phyloP scores from a whole-genome alignment of 2,797 vertebrate genomes.

The Melanitta fusca region DNA sequence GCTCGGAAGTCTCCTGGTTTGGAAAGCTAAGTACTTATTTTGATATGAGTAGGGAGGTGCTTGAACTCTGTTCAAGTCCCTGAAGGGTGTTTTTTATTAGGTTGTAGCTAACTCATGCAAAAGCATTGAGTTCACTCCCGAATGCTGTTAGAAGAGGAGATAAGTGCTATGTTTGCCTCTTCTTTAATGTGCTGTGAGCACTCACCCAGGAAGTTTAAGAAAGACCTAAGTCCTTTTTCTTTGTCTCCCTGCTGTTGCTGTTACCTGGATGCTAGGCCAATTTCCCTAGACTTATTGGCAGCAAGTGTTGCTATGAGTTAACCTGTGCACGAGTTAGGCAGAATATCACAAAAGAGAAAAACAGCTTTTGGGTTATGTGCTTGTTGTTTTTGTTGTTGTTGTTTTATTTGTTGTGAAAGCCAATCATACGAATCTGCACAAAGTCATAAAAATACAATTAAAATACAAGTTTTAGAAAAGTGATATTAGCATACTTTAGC shows the following conservation, averaged over 20 bases:
- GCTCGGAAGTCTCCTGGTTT: slow-evolving; percentile 68
- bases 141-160: background rate
- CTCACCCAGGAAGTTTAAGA: background rate
- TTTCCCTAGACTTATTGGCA: background rate
- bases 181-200: background rate
- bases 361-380: no score
- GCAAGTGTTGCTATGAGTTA: background rate
- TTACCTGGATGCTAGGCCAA: background rate
- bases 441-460: background rate
- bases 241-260: background rate
- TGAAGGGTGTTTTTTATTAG: slow-evolving; percentile 55
- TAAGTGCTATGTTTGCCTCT: background rate
- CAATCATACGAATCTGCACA: background rate
- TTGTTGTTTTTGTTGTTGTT: accelerated
- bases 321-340: background rate
- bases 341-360: background rate
- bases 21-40: slow-evolving; percentile 57
- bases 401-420: background rate
- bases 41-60: slow-evolving; percentile 42
- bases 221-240: background rate
- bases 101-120: slow-evolving; percentile 28
- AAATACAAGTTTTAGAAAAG: background rate
- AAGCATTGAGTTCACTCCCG: slow-evolving; percentile 16
- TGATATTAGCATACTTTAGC: background rate
- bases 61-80: slow-evolving; percentile 53